phyloP scores from a whole-genome alignment of 1,140 invertebrate species.

The Megalopta genalis region DNA sequence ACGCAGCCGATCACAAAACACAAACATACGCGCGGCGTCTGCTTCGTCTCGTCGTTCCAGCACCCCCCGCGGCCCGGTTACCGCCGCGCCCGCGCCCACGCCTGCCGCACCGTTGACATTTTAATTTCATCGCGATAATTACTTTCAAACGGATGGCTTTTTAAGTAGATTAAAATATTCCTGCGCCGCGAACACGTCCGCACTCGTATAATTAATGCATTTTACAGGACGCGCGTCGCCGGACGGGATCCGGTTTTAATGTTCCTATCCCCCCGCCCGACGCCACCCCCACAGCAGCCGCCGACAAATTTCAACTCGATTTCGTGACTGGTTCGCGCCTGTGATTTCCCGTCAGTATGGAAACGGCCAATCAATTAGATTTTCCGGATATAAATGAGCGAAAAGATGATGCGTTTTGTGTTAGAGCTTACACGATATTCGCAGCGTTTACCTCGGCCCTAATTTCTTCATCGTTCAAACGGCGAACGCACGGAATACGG shows the following conservation, averaged over 20 bases:
- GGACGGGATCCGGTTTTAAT: conserved; percentile 37
- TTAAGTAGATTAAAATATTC: conserved; percentile 80
- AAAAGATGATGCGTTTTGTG: background rate
- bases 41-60: no score
- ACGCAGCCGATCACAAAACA: conserved; percentile 72
- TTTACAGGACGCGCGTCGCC: conserved; percentile 54
- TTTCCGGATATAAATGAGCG: background rate
- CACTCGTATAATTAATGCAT: conserved; percentile 78
- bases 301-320: conserved; percentile 56
- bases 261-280: background rate
- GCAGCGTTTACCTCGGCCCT: no score
- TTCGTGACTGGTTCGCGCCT: conserved; percentile 11
- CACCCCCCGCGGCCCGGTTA: background rate
- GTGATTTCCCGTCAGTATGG: conserved; percentile 4
- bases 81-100: background rate
- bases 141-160: conserved; percentile 78
- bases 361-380: background rate
- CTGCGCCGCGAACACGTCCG: conserved; percentile 64
- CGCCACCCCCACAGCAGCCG: background rate
- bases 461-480: no score
- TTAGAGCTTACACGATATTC: no score
- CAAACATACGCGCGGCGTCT: conserved; percentile 63
- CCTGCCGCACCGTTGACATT: conserved; percentile 65
- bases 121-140: conserved; percentile 80
- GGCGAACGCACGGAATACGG: no score